Conservation (phyloP, 2,113 vertebrate species). For the Progne subis region DNA sequence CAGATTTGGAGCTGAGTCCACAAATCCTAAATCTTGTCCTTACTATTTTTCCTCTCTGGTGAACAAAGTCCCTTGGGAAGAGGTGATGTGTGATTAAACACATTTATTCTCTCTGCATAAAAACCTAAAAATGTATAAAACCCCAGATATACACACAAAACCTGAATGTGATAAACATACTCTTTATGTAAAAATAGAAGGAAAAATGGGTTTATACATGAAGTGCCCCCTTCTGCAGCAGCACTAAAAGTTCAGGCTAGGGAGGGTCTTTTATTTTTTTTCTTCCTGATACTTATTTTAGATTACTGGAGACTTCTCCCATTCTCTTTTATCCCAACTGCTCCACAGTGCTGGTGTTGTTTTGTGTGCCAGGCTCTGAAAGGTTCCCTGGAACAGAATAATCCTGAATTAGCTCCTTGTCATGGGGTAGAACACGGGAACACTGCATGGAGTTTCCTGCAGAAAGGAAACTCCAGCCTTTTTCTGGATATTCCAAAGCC, state of each 20-base stretch:
- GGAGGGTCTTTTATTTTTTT: neutral
- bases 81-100: neutral
- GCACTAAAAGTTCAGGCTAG: neutral
- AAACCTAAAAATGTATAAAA: neutral
- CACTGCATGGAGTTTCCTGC: neutral
- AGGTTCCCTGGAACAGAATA: neutral
- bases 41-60: neutral
- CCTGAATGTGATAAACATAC: neutral
- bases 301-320: neutral
- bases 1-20: neutral
- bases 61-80: neutral
- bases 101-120: neutral
- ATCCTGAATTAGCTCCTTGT: neutral
- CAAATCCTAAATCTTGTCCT: neutral
- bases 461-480: neutral
- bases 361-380: neutral
- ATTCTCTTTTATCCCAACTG: neutral
- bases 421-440: fast-evolving
- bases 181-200: neutral
- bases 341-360: fast-evolving
- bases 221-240: neutral
- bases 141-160: neutral
- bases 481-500: neutral
- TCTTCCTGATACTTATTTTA: neutral
- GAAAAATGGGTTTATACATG: neutral